Base-by-base conservation (phyloP, 1,140 invertebrate genomes). In the Musca domestica region DNA sequence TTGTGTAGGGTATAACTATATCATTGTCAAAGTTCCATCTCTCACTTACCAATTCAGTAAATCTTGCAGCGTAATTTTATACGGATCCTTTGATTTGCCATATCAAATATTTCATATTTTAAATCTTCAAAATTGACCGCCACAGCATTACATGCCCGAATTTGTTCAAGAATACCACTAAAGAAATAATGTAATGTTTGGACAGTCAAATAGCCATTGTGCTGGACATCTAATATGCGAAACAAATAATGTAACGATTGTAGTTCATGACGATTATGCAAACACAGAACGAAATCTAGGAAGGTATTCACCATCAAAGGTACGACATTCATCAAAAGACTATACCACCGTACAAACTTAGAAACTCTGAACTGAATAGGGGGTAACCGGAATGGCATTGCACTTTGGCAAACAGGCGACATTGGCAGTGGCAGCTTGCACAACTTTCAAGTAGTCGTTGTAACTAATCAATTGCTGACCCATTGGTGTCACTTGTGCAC, bases 21-120 rank as follows among this genome's bases (percentile, higher is more conserved):
- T 30, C 27, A 30, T 30, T 30, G 27, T 30, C 27, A 30, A 30
- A 30, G 27, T 30, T 30, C 27, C 27, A 30, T 30, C 27, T 30
- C 27, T 30, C 5, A 25, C 72, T 6, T 66, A 81, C 77, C 76
- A 72, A 46, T 74, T 74, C 48, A 91, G 78, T 63, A 98, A 85
- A 86, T 98, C 96, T 74, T 91, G 87, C 1, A 97, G 82, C 0
- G 95, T 97, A 71, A 98, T 96, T 80, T 89, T 90, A 4, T 88
- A 84, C 0, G 94, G 90, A 84, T 97, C 88, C 65, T 86, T 86
- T 1, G 96, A 95, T 74, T 94, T 92, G 0, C 93, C 95, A 99
- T 98, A 83, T 98, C 96, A 85, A 98, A 98, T 73, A 98, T 95
- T 84, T 98, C 95, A 84, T 98, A 94, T 83, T 96, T 96, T 0